phyloP scores from a whole-genome alignment of 2,797 vertebrate species.

The Phataginus tricuspis region DNA sequence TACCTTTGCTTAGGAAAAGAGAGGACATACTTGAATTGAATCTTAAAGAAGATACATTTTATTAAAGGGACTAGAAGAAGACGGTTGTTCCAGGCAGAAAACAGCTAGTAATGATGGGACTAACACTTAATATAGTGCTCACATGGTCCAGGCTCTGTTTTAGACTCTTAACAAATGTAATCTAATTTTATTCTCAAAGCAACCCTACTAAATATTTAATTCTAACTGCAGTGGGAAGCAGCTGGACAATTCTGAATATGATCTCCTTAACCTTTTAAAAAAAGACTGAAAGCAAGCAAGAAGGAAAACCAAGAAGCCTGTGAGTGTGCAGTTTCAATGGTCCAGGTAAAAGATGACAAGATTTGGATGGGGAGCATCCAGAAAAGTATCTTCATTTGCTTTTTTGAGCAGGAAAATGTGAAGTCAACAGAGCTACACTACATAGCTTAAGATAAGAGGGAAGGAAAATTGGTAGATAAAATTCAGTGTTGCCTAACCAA shows the following conservation, averaged over 20 bases:
- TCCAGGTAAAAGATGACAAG: background rate
- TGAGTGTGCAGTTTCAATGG: background rate
- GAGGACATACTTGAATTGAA: background rate
- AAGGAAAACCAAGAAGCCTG: background rate
- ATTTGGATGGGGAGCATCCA: background rate
- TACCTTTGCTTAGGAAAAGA: background rate
- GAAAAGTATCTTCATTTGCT: background rate
- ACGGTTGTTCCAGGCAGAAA: background rate
- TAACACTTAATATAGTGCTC: background rate
- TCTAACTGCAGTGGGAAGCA: background rate
- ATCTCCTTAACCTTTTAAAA: background rate
- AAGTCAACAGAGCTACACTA: background rate
- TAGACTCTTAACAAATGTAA: constrained; percentile 5
- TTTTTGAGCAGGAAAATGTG: background rate
- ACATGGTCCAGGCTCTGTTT: background rate
- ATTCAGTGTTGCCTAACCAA: background rate
- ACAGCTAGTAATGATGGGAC: background rate
- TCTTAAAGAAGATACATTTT: background rate
- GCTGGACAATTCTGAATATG: background rate
- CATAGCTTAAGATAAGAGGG: background rate
- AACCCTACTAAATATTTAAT: constrained; percentile 26
- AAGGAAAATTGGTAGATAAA: background rate
- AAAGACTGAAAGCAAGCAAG: background rate
- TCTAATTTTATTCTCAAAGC: constrained; percentile 30
- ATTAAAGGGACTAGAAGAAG: background rate